Conservation (phyloP, 2,888 invertebrate species). For the Hirtodrosophila cameraria region DNA sequence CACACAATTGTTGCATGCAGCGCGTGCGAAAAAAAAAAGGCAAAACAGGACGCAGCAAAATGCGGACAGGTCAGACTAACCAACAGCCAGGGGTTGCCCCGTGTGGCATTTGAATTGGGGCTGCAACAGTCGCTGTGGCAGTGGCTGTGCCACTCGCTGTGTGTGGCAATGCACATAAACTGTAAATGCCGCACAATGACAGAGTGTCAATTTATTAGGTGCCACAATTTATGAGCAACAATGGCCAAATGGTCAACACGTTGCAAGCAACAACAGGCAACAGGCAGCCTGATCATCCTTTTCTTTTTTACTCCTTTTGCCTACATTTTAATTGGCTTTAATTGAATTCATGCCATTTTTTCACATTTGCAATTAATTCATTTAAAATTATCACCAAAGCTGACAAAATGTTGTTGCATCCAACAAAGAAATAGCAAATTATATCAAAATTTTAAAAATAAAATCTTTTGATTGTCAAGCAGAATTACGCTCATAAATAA, state of each 20-base stretch:
- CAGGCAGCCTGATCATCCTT: conserved; percentile 1
- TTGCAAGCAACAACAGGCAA: too few species aligned
- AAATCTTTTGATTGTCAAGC: too few species aligned
- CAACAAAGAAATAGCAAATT: too few species aligned
- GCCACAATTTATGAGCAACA: conserved; percentile 70
- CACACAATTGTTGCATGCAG: conserved; percentile 73
- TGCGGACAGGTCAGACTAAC: not conserved
- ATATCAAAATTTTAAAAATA: too few species aligned
- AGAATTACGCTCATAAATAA: too few species aligned
- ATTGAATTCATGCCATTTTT: conserved; percentile 23
- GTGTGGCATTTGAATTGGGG: conserved; percentile 9
- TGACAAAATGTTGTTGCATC: too few species aligned
- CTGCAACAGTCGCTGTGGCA: conserved; percentile 1
- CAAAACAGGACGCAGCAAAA: conserved; percentile 30
- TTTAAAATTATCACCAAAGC: too few species aligned
- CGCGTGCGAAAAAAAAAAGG: conserved; percentile 28
- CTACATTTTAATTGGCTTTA: conserved; percentile 31
- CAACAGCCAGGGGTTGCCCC: conserved; percentile 18
- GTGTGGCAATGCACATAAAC: conserved; percentile 59
- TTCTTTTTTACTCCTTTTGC: conserved; percentile 6
- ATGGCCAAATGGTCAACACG: conserved; percentile 29
- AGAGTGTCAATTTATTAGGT: conserved; percentile 80
- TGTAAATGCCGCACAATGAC: conserved; percentile 80
- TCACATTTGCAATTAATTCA: conserved; percentile 22
- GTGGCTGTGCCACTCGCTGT: conserved; percentile 7